Evolutionary conservation across 2,888 invertebrate genomes (phyloP).

Genomic region (Tillus elongatus): DNA sequence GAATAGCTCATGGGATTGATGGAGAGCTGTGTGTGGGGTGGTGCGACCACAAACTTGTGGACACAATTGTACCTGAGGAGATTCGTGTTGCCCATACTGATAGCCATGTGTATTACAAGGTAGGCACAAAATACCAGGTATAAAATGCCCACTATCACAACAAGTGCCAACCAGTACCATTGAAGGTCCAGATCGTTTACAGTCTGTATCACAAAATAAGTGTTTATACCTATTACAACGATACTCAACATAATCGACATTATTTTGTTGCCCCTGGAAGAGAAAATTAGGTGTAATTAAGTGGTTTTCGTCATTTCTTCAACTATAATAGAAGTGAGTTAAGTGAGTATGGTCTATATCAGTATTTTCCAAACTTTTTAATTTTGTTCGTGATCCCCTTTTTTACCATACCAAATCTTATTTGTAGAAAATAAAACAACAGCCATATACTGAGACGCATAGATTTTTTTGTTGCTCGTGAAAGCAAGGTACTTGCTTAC

Average conservation of each 20-base stretch:
- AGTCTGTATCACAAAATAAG: slow-evolving; percentile 63
- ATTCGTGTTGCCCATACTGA: slow-evolving; percentile 54
- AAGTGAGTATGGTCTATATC: too few species aligned
- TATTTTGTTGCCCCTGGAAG: slow-evolving; percentile 59
- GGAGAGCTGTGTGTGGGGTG: slow-evolving; percentile 45
- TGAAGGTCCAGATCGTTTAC: slow-evolving; percentile 43
- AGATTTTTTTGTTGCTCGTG: too few species aligned
- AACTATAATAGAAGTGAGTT: too few species aligned
- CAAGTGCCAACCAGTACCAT: slow-evolving; percentile 42
- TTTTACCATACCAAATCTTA: too few species aligned
- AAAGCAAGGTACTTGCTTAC: too few species aligned
- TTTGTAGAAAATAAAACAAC: too few species aligned
- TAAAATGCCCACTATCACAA: slow-evolving; percentile 50
- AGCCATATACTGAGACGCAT: too few species aligned
- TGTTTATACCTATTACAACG: slow-evolving; percentile 67
- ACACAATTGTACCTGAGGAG: slow-evolving; percentile 48
- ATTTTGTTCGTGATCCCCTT: too few species aligned
- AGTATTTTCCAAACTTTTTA: too few species aligned
- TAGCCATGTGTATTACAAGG: slow-evolving; percentile 61
- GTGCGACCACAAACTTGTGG: slow-evolving; percentile 48
- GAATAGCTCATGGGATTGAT: slow-evolving; percentile 49
- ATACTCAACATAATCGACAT: slow-evolving; percentile 57
- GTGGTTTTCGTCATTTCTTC: too few species aligned
- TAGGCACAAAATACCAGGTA: slow-evolving; percentile 68
- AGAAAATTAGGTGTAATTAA: too few species aligned